Base-by-base conservation (phyloP, 35 echinoderm and acorn worm species). In the Acanthaster planci region DNA sequence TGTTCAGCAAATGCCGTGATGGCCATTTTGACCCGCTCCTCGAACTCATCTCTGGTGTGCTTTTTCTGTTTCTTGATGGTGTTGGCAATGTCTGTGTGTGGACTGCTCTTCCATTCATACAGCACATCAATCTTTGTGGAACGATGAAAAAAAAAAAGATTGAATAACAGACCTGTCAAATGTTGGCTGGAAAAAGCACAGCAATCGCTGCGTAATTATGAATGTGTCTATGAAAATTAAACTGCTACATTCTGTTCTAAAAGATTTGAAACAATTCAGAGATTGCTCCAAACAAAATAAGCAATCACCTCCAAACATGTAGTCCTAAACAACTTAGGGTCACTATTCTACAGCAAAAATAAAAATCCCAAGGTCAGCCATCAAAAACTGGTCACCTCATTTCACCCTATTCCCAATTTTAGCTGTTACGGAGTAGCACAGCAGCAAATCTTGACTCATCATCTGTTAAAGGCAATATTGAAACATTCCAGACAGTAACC, bases 1-100 rank as follows among this genome's bases (percentile, higher is more conserved):
- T 99, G 96, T 81, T 99, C 91, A 39, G 96, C 96, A 99, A 99
- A 99, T 77, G 93, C 96, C 79, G 92, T 94, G 50, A 94, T 86
- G 14, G 88, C 64, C 36, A 50, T 81, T 38, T 51, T 83, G 16
- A 79, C 87, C 79, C 92, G 90, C 76, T 93, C 96, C 51, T 99
- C 96, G 91, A 99, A 99, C 72, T 99, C 91, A 39, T 93, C 89
- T 52, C 79, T 91, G 0, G 96, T 99, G 64, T 99, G 40, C 44
- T 60, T 84, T 82, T 99, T 99, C 78, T 99, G 96, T 76, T 99
- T 99, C 85, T 99, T 99, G 44, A 99, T 82, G 7, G 88, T 76
- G 78, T 91, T 91, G 42, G 54, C 67, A 30, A 99, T 50, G 39
- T 99, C 92, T 23, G 91, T 84, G 36, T 99, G 88, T 26, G 96